Evolutionary conservation across 2,888 invertebrate species (phyloP).

Genomic region (Drosophila eohydei): DNA sequence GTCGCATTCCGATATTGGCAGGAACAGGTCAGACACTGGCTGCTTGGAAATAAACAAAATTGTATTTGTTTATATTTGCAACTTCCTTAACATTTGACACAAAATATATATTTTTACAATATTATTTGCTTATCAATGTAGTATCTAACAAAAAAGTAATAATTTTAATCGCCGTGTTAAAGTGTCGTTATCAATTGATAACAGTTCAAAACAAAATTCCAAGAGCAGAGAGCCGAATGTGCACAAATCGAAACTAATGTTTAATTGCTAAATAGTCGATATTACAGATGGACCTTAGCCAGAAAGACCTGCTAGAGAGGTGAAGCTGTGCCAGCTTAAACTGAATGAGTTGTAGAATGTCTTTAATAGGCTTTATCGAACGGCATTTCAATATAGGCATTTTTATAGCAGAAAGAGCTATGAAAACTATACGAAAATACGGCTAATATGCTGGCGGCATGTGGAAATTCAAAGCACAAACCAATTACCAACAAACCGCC

Average conservation of each 20-base stretch:
- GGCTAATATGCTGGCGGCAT: constrained; percentile 59
- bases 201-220: too few species aligned
- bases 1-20: neutral
- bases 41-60: too few species aligned
- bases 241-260: too few species aligned
- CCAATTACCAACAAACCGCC: constrained; percentile 13
- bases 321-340: too few species aligned
- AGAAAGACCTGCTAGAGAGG: too few species aligned
- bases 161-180: neutral
- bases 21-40: too few species aligned
- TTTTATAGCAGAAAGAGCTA: constrained; percentile 71
- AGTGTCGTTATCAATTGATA: constrained; percentile 4
- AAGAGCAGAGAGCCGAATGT: neutral
- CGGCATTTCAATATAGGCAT: too few species aligned
- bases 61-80: too few species aligned
- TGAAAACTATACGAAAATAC: constrained; percentile 59
- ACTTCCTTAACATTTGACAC: neutral
- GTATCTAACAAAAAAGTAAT: neutral
- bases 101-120: neutral
- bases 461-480: constrained; percentile 22
- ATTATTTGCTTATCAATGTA: neutral
- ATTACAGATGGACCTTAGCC: too few species aligned
- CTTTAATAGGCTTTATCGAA: too few species aligned
- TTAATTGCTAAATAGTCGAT: too few species aligned
- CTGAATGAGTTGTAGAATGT: too few species aligned